Base-by-base conservation (phyloP, 2,113 vertebrate genomes). In the Clinocottus analis region DNA sequence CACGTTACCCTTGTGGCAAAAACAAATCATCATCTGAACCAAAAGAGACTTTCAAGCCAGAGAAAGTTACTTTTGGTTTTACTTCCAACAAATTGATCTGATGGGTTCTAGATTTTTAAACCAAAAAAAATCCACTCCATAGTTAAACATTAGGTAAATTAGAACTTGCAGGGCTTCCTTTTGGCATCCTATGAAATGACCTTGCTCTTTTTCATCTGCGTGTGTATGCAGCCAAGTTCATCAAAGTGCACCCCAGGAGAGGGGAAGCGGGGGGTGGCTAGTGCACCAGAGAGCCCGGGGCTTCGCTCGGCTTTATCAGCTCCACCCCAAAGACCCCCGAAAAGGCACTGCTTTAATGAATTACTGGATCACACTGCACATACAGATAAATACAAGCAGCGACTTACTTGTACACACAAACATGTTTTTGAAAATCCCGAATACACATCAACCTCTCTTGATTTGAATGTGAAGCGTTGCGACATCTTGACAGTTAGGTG, bases 401-500 rank as follows among this genome's bases (percentile, higher is more conserved):
- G 60, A 82, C 73, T 87, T 81, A 70, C 73, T 80, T 51, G 25
- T 25, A 72, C 69, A 89, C 80, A 76, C 58, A 76, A 75, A 81
- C 68, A 66, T 61, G 59, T 82, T 84, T 84, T 79, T 75, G 35
- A 85, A 89, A 87, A 29, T 76, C 49, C 72, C 79, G 85, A 90
- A 85, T 39, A 82, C 68, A 79, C 74, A 85, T 87, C 78, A 83
- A 53, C 45, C 56, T 47, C 66, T 73, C 82, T 85, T 77, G 76
- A 85, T 85, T 67, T 92, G 78, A 91, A 87, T 83, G 80, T n/a
- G 65, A 65, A 76, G 86, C 84, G 49, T 68, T 11, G 9, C 12
- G 90, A 91, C 86, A 89, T 85, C 82, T 86, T 90, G 90, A 90
- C 91, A 93, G 89, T 75, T 56, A 79, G 82, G 77, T 82, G 87